Evolutionary conservation across 2,797 vertebrate species (phyloP), one percentile per base, ranked within the genome.

Genomic region (Hypotaenidia philippensis): DNA sequence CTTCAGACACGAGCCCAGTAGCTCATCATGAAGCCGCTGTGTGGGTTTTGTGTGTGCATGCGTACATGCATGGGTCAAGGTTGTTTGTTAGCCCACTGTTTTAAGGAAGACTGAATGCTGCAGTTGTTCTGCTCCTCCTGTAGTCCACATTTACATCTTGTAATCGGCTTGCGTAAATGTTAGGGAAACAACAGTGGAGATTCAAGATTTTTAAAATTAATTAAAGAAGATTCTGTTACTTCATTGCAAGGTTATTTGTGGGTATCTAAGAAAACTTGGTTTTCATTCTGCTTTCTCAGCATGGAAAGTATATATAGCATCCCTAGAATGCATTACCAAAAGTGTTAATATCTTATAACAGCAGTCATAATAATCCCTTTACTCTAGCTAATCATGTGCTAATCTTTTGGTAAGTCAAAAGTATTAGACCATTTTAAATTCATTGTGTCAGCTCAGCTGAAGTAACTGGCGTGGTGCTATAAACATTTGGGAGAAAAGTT

Each of bases 381-480:
- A 96, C 95, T 97, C 90, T 70, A 93, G 83, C 71, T 97, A 98
- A 98, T 97, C 96, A 96, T 94, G 98, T 98, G 98, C 97, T 98
- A 98, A 98, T 98, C 98, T 97, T 25, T 96, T 97, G 94, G 96
- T 98, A 97, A 98, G 91, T 98, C 96, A 94, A 71, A 97, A 94
- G 93, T 95, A 97, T 97, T 98, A 97, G 95, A 96, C 97, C 93
- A 96, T 97, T 98, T 97, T 77, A 96, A 97, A 97, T 95, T 97
- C 95, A 97, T 97, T 97, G 96, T 97, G 96, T 97, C 94, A 97
- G 90, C 93, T 96, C 93, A 96, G 91, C 89, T 4, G n/a, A 97
- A 97, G 88, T 96, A 97, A 97, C 96, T 97, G 90, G 77, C 56
- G 7, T 91, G 89, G 71, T 94, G 55, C 86, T 97, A 88, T 97